Evolutionary conservation across 2,113 vertebrate species (phyloP), one percentile per base, ranked within the genome.

Genomic region (Rallus limicola): DNA sequence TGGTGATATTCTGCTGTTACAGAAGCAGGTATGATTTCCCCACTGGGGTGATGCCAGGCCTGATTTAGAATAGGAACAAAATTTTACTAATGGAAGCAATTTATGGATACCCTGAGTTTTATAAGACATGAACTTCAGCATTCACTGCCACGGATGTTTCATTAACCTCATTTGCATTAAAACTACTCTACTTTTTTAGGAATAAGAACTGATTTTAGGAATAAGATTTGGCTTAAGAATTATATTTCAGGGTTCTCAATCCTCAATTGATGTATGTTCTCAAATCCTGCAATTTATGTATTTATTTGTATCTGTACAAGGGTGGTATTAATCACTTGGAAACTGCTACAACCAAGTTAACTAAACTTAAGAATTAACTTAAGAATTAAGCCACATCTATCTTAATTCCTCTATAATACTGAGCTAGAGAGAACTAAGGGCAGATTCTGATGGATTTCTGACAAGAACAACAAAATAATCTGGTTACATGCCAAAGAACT

Each of bases 41-140:
- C 44, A 16, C n/a, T 59, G 50, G 7, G 7, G 3, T 18, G 53
- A 34, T 16, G 28, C 40, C 56, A 71, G 6, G 11, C 84, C 33
- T 31, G 46, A 38, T 74, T 87, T 72, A 38, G 36, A 46, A 34
- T 21, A n/a, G 25, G 21, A 58, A n/a, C 3, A 50, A 31, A 9
- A 13, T 46, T 42, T 64, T 72, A 38, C 52, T 71, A 42, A 8
- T 42, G 14, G 4, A 4, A 26, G 23, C 23, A 60, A 16, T 5
- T 34, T 38, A 36, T 31, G 8, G 21, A 16, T 88, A 85, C 75
- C 67, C 36, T 79, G 33, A 36, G 36, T 44, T 38, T 55, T 34
- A 2, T 18, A 74, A 70, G 12, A 15, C 3, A 53, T 0, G 2
- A 72, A 62, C 7, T 48, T 85, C 4, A 3, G 6, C 44, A 25